Base-by-base conservation (phyloP, 1,140 invertebrate species). In the Zeugodacus cucurbitae region DNA sequence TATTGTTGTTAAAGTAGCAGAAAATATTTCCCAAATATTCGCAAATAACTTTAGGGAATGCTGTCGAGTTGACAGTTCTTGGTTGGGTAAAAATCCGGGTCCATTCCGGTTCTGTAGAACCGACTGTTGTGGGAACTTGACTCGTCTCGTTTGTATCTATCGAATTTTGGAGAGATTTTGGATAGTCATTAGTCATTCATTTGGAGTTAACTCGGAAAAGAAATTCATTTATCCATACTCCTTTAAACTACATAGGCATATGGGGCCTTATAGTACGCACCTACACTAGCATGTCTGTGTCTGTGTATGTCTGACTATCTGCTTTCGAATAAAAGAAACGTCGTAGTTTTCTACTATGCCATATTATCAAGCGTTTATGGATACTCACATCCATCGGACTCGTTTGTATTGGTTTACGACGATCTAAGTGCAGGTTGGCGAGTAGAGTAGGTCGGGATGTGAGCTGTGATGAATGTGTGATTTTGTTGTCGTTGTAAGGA, bases 371-470 rank as follows among this genome's bases (percentile, higher is more conserved):
- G 11, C 67, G 22, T 37, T 74, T 74, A 74, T 82, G 44, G 74
- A 48, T 82, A n/a, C 74, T 26, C 14, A 48, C 74, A 82, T 26
- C 41, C 41, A 34, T n/a, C 41, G 20, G 8, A 74, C 41, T 74
- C 22, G 34, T 74, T 41, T 17, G 62, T 32, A 41, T 74, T 74
- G 70, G 5, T 4, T 22, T 74, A 17, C 10, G 32, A 17, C 10
- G 32, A 74, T 44, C 70, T 41, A 29, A 32, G 26, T 14, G 26
- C 29, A 74, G 70, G 70, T 41, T 34, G 37, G 32, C 37, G 74
- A 82, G 74, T 44, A 48, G 74, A 48, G 74, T 54, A 82, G 74
- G 74, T 82, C 74, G 74, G 37, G 44, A 82, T 44, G 74, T 34
- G 34, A 41, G 34, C 41, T 14, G n/a, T 48, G 41, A 82, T 82